Base-by-base conservation (phyloP, 2,113 vertebrate species). In the Petrocephalus zakoni region DNA sequence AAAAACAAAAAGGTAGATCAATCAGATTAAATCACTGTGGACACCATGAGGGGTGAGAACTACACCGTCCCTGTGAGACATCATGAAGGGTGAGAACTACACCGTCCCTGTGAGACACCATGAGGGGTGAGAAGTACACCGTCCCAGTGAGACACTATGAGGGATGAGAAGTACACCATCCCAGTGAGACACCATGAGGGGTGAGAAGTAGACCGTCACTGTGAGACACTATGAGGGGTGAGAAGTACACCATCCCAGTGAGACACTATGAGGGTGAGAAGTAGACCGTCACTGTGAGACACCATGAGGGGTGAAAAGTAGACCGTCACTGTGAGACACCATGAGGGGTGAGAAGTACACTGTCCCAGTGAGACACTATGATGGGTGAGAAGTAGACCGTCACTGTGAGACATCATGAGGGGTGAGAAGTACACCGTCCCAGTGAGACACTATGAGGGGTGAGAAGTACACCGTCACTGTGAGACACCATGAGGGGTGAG, bases 1-100 rank as follows among this genome's bases (percentile, higher is more conserved):
- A 90, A 85, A 87, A 49, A 29, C 64, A 51, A 11, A 75, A 46
- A 46, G 46, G 87, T 81, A 42, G n/a, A 42, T 87, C n/a, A 47
- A 37, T 64, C 34, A 56, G 19, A 56, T 52, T 52, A 56, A 34
- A 56, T 13, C 25, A 29, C 52, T 13, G 21, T 86, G 55, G 25
- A n/a, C 1, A 55, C 8, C 37, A 22, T 19, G 6, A 58, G 8
- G 11, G 21, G 19, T 13, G 61, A 68, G n/a, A n/a, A 10, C n/a
- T 68, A 29, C 34, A 25, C 21, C 55, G 42, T 47, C 0, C 4
- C 61, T 68, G n/a, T 68, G 61, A 25, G 58, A 64, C n/a, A 64
- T 4, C 58, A 64, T 7, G n/a, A 64, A 7, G 7, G 49, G 4
- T 5, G 49, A 5, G 6, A 8, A 51, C 5, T 51, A 8, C 9